These are phyloP conservation scores for Luscinia luscinia DNA, from an alignment of 2,797 vertebrate genomes.

Conservation along the genomic window DNA sequence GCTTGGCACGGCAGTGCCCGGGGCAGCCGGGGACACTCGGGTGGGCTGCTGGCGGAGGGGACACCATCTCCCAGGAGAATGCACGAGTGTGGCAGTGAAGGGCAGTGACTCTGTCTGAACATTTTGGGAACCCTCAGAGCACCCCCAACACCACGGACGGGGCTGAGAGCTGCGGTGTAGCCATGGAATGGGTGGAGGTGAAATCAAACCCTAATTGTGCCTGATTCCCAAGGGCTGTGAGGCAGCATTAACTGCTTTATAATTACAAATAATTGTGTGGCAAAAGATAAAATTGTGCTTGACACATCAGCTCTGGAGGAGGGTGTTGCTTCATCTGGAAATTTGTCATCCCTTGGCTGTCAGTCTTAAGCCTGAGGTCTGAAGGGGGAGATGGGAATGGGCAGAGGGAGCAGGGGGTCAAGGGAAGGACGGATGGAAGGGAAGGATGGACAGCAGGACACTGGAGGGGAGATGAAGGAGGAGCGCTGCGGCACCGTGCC, in stretches of 20 bases:
- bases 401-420: background rate
- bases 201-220: background rate
- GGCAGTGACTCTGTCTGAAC: background rate
- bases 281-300: background rate
- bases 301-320: background rate
- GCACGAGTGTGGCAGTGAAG: accelerated
- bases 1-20: background rate
- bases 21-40: accelerated
- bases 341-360: background rate
- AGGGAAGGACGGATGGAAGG: background rate
- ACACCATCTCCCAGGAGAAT: background rate
- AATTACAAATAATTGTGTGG: background rate
- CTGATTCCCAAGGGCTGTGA: background rate
- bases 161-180: background rate
- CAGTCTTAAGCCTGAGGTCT: background rate
- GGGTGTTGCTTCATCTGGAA: background rate
- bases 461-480: background rate
- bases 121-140: background rate
- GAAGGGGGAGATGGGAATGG: background rate
- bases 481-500: accelerated
- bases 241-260: background rate
- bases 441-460: background rate
- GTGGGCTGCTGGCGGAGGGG: background rate
- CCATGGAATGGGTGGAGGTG: background rate
- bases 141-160: accelerated